Conservation (phyloP, 2,113 vertebrate genomes). For the Ciconia stormi region DNA sequence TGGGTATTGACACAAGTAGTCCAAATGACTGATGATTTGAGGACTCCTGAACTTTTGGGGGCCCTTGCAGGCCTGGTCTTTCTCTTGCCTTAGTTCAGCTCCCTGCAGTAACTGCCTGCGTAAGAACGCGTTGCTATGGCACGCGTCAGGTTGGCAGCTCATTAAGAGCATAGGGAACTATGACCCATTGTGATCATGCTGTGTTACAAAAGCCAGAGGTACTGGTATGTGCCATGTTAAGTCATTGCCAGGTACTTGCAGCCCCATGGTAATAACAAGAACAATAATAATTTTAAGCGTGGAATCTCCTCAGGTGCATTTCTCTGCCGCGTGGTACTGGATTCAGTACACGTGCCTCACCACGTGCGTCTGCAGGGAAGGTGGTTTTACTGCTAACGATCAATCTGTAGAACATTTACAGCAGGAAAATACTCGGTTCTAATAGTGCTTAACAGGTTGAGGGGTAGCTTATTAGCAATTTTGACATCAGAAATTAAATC, state of each 20-base stretch:
- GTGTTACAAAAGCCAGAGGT: rapidly evolving
- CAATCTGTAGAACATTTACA: neutral
- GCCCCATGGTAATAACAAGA: neutral
- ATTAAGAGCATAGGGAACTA: rapidly evolving
- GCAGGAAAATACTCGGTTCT: neutral
- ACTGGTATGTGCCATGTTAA: rapidly evolving
- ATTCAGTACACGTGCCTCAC: rapidly evolving
- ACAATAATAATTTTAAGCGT: neutral
- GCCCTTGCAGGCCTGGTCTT: neutral
- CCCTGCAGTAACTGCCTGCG: neutral
- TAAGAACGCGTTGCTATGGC: neutral
- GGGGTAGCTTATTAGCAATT: neutral
- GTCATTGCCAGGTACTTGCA: neutral
- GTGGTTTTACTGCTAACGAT: neutral
- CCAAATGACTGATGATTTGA: neutral
- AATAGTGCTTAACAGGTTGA: neutral
- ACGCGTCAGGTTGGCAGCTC: neutral
- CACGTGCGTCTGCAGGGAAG: rapidly evolving
- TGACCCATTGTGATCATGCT: neutral
- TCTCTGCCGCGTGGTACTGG: neutral
- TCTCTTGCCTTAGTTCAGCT: neutral
- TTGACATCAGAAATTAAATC: neutral
- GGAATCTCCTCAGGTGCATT: neutral
- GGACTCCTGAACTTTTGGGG: neutral
- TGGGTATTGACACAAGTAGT: neutral